These are phyloP conservation scores for Nomada goodeniana DNA, from an alignment of 2,888 invertebrate genomes.

Conservation along the genomic window DNA sequence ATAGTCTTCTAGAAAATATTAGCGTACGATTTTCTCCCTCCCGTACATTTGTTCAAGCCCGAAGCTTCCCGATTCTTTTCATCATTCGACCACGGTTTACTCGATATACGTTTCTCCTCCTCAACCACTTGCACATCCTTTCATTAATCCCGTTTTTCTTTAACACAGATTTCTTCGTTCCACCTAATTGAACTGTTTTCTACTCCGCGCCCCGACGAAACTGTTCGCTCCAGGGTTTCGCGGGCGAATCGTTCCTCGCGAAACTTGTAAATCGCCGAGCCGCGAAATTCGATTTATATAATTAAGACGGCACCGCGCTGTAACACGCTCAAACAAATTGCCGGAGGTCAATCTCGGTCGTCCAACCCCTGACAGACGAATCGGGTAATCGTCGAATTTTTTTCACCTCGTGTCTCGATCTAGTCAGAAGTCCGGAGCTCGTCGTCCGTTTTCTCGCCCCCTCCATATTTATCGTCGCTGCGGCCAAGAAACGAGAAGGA, in stretches of 20 bases:
- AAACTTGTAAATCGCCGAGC: not conserved
- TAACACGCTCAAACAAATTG: not conserved
- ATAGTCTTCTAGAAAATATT: not conserved
- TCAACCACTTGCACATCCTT: no score
- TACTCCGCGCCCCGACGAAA: no score
- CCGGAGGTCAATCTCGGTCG: not conserved
- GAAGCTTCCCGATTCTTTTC: not conserved
- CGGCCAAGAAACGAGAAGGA: not conserved
- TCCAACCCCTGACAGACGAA: not conserved
- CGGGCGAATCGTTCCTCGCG: no score
- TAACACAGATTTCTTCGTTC: no score
- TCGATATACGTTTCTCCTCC: no score
- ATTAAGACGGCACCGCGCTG: not conserved
- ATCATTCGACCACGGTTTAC: not conserved
- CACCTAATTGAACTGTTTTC: no score
- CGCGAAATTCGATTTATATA: not conserved
- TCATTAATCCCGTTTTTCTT: no score
- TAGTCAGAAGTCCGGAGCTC: not conserved
- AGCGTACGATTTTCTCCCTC: not conserved
- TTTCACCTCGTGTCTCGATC: not conserved
- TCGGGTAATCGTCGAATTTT: not conserved
- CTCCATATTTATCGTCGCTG: not conserved
- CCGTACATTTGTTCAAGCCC: no score
- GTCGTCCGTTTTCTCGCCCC: not conserved
- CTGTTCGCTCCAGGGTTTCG: no score